A percentile compares a stretch with the other conserved stretches of the same genome.
These are phyloP conservation scores for Drosophila barbarae DNA, from an alignment of 2,888 invertebrate genomes.

Conservation along the genomic window DNA sequence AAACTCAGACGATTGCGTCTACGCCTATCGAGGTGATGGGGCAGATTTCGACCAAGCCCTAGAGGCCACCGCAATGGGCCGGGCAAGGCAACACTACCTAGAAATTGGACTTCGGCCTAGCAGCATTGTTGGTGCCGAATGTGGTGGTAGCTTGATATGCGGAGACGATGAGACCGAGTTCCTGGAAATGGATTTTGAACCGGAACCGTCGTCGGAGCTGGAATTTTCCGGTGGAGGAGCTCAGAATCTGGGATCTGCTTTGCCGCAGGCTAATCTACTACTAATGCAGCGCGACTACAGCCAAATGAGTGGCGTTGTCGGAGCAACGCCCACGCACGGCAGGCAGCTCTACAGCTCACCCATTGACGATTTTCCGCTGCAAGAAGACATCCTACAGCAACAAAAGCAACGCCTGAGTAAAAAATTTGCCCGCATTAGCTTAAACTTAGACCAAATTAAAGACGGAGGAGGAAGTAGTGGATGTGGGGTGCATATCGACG, in stretches of 20 bases:
- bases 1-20: constrained; percentile 79
- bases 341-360: constrained; percentile 76
- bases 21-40: constrained; percentile 79
- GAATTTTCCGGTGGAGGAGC: constrained; percentile 64
- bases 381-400: constrained; percentile 59
- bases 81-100: constrained; percentile 46
- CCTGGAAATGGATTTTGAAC: constrained; percentile 80
- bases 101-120: constrained; percentile 40
- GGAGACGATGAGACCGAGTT: constrained; percentile 79
- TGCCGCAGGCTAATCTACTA: constrained; percentile 54
- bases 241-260: constrained; percentile 1
- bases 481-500: constrained; percentile 53
- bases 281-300: constrained; percentile 71
- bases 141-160: constrained; percentile 44
- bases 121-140: constrained; percentile 19
- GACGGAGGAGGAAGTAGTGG: constrained; percentile 45
- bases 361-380: constrained; percentile 66
- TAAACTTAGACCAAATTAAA: constrained; percentile 77
- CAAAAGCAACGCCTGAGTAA: constrained; percentile 64
- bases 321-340: constrained; percentile 56
- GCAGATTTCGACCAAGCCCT: constrained; percentile 72
- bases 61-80: constrained; percentile 36
- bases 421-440: constrained; percentile 76
- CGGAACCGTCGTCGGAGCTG: constrained; percentile 78
- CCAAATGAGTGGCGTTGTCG: constrained; percentile 62